These are phyloP conservation scores for Pygoscelis adeliae DNA, from an alignment of 2,113 vertebrate species.

Conservation along the genomic window DNA sequence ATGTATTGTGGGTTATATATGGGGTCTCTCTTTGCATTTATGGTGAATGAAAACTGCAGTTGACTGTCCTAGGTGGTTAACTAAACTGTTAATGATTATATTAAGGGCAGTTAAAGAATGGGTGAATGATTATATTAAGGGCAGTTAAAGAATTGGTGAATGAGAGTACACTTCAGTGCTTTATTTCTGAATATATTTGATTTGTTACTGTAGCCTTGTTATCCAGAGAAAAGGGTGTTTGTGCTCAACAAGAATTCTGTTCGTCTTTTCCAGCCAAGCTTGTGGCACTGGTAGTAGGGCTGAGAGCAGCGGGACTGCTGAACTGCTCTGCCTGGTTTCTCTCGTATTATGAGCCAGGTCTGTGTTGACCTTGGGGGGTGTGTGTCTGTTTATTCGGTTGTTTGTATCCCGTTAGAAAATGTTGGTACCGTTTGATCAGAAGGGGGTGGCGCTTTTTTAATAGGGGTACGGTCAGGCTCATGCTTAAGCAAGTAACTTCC, in stretches of 20 bases:
- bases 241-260: not conserved
- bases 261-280: not conserved
- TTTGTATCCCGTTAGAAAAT: not conserved
- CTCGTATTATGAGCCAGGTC: not conserved
- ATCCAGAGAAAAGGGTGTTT: not conserved
- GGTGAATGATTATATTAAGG: not conserved
- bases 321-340: not conserved
- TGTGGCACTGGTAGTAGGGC: not conserved
- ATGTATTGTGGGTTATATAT: not conserved
- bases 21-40: not conserved
- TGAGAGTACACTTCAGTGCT: not conserved
- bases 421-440: not conserved
- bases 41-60: not conserved
- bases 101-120: not conserved
- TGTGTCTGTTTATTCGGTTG: not conserved
- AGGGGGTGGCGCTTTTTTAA: not conserved
- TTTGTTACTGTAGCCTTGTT: not conserved
- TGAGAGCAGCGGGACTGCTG: not conserved
- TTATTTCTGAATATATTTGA: not conserved
- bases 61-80: not conserved
- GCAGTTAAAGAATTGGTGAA: not conserved
- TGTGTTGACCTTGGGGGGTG: not conserved
- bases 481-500: not conserved
- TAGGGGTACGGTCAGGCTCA: not conserved
- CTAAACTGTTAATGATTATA: not conserved